phyloP scores from a whole-genome alignment of 2,113 vertebrate genomes.

The Cranoglanis bouderius region DNA sequence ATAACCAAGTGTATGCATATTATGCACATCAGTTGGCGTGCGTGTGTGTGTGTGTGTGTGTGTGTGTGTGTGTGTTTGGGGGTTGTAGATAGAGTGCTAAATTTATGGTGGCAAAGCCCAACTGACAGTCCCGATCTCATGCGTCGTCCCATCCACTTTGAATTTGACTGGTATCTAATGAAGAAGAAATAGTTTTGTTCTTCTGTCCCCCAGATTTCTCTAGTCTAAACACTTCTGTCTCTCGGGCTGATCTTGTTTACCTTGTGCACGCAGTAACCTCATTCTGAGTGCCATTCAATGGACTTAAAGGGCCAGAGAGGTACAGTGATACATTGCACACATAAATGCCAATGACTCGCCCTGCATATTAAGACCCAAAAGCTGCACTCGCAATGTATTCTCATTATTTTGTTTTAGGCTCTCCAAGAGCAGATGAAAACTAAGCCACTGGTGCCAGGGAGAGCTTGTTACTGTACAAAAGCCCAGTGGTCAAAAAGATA shows the following conservation, averaged over 20 bases:
- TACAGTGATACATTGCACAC: constrained; percentile 62
- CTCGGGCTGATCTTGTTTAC: constrained; percentile 64
- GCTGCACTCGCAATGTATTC: constrained; percentile 44
- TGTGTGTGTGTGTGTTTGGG: neutral
- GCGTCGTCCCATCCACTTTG: constrained; percentile 32
- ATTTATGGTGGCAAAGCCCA: neutral
- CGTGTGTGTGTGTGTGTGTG: neutral
- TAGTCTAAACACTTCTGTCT: constrained; percentile 60
- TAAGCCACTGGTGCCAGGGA: constrained; percentile 16
- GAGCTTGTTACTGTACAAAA: constrained; percentile 17
- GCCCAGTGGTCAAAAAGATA: constrained; percentile 35
- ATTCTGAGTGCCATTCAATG: constrained; percentile 66
- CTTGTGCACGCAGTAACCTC: constrained; percentile 59
- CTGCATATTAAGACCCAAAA: constrained; percentile 53
- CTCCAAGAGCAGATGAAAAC: constrained; percentile 38
- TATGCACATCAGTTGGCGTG: neutral
- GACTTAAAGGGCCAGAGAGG: constrained; percentile 62
- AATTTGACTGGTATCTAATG: constrained; percentile 61
- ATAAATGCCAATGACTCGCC: constrained; percentile 60
- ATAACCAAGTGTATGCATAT: neutral
- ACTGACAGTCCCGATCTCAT: neutral
- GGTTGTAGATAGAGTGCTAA: neutral
- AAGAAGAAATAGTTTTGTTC: constrained; percentile 49
- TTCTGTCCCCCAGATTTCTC: constrained; percentile 48
- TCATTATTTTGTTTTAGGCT: constrained; percentile 37